Conservation (phyloP, 2,888 invertebrate species). For the Apantesis nais region DNA sequence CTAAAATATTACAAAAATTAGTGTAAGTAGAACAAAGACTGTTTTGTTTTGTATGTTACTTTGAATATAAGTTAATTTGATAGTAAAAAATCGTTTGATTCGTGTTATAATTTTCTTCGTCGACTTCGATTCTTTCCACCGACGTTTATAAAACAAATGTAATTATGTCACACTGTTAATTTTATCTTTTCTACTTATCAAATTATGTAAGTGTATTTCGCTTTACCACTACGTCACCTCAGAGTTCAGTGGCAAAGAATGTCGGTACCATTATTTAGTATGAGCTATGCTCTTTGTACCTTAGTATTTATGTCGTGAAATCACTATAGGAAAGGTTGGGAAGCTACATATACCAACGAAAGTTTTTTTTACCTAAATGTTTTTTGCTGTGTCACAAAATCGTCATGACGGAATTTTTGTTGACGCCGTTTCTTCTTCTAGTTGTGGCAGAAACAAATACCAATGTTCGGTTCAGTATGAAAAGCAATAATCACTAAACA, state of each 20-base stretch:
- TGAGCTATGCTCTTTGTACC: neutral
- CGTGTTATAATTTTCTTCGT: too few species aligned
- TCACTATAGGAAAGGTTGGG: too few species aligned
- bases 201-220: neutral
- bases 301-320: too few species aligned
- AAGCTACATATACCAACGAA: too few species aligned
- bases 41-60: neutral
- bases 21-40: neutral
- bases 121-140: too few species aligned
- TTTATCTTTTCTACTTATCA: too few species aligned
- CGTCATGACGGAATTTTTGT: neutral
- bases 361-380: too few species aligned
- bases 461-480: neutral
- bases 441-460: neutral
- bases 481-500: conserved; percentile 13
- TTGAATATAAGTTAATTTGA: neutral
- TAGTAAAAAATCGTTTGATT: too few species aligned
- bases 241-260: neutral
- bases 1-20: conserved; percentile 14
- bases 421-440: neutral
- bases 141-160: too few species aligned
- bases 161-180: too few species aligned
- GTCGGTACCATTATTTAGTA: neutral
- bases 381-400: too few species aligned
- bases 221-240: neutral